Evolutionary conservation across 2,113 vertebrate genomes (phyloP), one percentile per base, ranked within the genome.

Genomic region (Cynoglossus semilaevis): DNA sequence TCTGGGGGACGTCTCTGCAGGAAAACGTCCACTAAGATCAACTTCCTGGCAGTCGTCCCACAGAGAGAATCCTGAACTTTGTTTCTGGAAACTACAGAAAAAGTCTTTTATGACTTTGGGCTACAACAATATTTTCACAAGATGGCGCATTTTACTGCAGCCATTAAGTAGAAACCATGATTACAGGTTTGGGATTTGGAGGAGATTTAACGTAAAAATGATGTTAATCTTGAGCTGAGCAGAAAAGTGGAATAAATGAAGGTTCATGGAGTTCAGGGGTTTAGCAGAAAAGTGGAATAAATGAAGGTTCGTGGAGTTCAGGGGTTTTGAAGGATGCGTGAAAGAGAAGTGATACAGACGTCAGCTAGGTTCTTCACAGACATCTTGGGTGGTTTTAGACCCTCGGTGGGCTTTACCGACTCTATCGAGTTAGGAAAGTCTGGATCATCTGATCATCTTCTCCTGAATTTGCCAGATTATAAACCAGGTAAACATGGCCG

Each of bases 121-220:
- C 16, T 15, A 1, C 36, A 11, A 17, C 29, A 13, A 9, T 60
- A 9, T 52, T 66, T 62, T 66, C 19, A 46, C 15, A 55, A 50
- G 34, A 13, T 17, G 17, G 2, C 6, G 2, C 22, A 4, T 29
- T 34, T 12, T 45, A 43, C 38, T 65, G 40, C 47, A 56, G 52
- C 58, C 55, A 41, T 55, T 67, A 56, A 57, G 40, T 50, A 17
- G 63, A 64, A 64, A 53, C 44, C 51, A 60, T 58, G 51, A 72
- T 68, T 68, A 53, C 37, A 55, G 42, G 50, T 44, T 19, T 58
- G 68, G 22, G 15, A 3, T 54, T 54, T 53, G 74, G 5, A 71
- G 13, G 42, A 12, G 74, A 52, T 13, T 44, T 42, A n/a, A 68
- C 58, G 22, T 43, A 9, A 51, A 74, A 63, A 54, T 44, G 37